Base-by-base conservation (phyloP, 2,888 invertebrate genomes). In the Ichneumon xanthorius region DNA sequence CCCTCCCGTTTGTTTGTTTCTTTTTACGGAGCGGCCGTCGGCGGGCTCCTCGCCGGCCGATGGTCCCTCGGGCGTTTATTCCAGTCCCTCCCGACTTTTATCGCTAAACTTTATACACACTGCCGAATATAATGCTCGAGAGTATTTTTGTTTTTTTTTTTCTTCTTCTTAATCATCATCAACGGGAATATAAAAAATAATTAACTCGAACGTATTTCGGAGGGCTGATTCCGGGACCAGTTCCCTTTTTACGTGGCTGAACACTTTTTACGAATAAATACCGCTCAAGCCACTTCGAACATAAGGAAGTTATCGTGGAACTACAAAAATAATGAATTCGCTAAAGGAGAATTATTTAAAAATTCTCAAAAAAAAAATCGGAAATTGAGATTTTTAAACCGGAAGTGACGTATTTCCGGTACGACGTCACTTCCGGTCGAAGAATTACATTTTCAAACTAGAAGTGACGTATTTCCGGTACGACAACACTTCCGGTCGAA, bases 41-140 rank as follows among this genome's bases (percentile, higher is more conserved):
- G n/a, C 40, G 40, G 22, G 61, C 53, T 71, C 19, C 22, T 61
- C 61, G 61, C n/a, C 19, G 11, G 75, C 48, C 37, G 53, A 19
- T 22, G 40, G 50, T 67, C 53, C 22, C 77, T 77, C 65, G 19
- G 45, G 40, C 68, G n/a, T 30, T 16, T 63, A 33, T 63, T 63
- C 61, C 30, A 33, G 61, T 11, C 45, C 26, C 68, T 30, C 45
- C 48, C 40, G 40, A 26, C 61, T 16, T 77, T 67, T 67, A 77
- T 77, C 53, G 40, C 30, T 55, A 16, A 65, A 67, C 65, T 16
- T 14, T 14, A 45, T 37, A 67, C 45, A 48, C 45, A 48, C 30
- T 14, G 63, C 61, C 63, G 11, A 48, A 48, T 40, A 63, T 63
- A 33, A 63, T 11, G 14, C 33, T 33, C 33, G 61, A 33, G 30